A percentile compares a stretch with the other conserved stretches of the same genome.
These are phyloP conservation scores for Sminthopsis crassicaudata DNA, from an alignment of 2,113 vertebrate species.

Conservation along the genomic window DNA sequence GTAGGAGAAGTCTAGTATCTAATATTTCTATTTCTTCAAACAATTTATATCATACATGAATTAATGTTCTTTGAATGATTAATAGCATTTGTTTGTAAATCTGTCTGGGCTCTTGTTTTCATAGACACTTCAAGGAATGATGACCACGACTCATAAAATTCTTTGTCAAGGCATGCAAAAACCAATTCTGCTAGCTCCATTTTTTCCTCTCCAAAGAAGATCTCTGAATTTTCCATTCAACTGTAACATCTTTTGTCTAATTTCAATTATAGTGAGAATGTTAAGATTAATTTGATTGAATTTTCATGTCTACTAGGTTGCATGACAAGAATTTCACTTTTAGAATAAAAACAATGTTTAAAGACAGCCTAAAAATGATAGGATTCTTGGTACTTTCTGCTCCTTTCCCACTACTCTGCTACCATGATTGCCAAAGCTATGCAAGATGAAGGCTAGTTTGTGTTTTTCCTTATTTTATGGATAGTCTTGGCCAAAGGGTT, in stretches of 20 bases:
- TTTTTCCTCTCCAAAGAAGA: background rate
- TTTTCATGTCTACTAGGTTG: background rate
- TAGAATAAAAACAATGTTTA: background rate
- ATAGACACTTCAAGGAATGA: background rate
- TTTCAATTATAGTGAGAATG: background rate
- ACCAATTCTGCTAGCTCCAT: background rate
- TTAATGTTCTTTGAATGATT: background rate
- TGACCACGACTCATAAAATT: background rate
- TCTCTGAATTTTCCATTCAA: background rate
- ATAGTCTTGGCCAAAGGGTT: background rate
- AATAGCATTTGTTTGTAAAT: background rate
- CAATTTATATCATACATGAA: background rate
- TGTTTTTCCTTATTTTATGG: background rate
- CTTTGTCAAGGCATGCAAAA: background rate
- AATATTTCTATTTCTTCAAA: background rate
- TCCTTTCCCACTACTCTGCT: background rate
- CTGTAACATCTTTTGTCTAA: background rate
- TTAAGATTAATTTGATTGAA: background rate
- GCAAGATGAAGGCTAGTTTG: background rate
- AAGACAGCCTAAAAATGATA: background rate
- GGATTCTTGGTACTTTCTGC: background rate
- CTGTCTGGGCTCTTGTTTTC: background rate
- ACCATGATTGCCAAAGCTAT: background rate
- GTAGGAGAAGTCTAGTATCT: background rate
- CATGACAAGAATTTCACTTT: background rate